Conservation (phyloP, 2,113 vertebrate species). For the Noctilio leporinus region DNA sequence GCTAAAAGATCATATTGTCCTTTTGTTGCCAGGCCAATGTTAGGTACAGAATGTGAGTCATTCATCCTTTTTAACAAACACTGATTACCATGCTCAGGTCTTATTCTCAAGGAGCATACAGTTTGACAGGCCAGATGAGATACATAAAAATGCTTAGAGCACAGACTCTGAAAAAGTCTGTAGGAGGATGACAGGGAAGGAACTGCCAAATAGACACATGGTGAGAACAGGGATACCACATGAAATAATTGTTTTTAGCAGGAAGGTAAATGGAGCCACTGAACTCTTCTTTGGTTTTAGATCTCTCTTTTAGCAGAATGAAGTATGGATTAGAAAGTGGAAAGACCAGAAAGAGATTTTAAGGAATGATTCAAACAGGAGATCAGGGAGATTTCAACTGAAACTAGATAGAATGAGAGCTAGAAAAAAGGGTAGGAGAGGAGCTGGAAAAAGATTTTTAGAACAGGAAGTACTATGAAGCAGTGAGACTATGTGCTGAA, state of each 20-base stretch:
- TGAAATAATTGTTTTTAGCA: background rate
- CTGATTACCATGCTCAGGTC: background rate
- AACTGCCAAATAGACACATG: background rate
- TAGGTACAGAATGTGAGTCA: background rate
- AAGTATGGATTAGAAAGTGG: background rate
- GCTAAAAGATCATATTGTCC: background rate
- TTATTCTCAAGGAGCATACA: background rate
- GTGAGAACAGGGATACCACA: fast-evolving
- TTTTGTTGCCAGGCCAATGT: background rate
- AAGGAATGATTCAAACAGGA: background rate
- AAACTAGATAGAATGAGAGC: background rate
- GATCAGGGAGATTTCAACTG: background rate
- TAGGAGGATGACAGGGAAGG: background rate
- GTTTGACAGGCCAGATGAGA: background rate
- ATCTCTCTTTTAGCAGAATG: background rate
- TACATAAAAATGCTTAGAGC: background rate
- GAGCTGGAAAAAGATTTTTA: background rate
- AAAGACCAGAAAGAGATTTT: background rate
- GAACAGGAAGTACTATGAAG: background rate
- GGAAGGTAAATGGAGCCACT: background rate
- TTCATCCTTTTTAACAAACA: background rate
- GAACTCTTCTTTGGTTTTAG: background rate
- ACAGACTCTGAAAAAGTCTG: background rate
- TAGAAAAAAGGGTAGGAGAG: background rate
- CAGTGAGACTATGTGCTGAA: background rate